Conservation (phyloP, 2,797 vertebrate genomes). For the Falco berigora region DNA sequence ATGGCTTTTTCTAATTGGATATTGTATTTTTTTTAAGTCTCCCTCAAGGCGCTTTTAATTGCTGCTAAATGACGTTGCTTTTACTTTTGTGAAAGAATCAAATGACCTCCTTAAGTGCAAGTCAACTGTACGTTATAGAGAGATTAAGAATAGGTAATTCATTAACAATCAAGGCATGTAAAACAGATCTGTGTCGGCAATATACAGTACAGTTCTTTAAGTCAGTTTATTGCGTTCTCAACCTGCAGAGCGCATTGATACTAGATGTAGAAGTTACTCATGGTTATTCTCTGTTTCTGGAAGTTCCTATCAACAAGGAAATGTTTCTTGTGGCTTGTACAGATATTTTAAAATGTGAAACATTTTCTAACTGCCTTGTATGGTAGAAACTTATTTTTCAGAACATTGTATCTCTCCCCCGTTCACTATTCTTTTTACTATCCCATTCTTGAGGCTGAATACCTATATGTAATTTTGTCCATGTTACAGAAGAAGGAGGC, state of each 20-base stretch:
- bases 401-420: constrained; percentile 71
- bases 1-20: constrained; percentile 84
- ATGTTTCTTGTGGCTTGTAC: constrained; percentile 77
- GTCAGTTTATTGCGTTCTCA: constrained; percentile 67
- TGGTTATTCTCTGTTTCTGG: constrained; percentile 70
- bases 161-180: constrained; percentile 80
- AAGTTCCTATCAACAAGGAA: constrained; percentile 72
- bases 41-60: constrained; percentile 86
- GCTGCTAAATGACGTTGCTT: constrained; percentile 93
- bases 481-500: constrained; percentile 75
- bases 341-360: constrained; percentile 80
- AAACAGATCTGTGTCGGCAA: constrained; percentile 68
- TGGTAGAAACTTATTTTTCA: constrained; percentile 75
- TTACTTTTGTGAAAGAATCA: constrained; percentile 83
- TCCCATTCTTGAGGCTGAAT: constrained; percentile 74
- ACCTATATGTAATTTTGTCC: constrained; percentile 75
- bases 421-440: constrained; percentile 69
- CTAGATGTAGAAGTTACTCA: constrained; percentile 71
- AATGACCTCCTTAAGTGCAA: constrained; percentile 88
- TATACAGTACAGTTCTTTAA: constrained; percentile 64
- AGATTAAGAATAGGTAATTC: constrained; percentile 81
- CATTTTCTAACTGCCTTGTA: constrained; percentile 78
- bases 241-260: constrained; percentile 57
- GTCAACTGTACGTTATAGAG: constrained; percentile 84
- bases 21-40: constrained; percentile 86